Percentiles rank a stretch among this genome's conserved stretches.
These are phyloP conservation scores for Hyperoodon ampullatus DNA, from an alignment of 2,113 vertebrate species.

Conservation along the genomic window DNA sequence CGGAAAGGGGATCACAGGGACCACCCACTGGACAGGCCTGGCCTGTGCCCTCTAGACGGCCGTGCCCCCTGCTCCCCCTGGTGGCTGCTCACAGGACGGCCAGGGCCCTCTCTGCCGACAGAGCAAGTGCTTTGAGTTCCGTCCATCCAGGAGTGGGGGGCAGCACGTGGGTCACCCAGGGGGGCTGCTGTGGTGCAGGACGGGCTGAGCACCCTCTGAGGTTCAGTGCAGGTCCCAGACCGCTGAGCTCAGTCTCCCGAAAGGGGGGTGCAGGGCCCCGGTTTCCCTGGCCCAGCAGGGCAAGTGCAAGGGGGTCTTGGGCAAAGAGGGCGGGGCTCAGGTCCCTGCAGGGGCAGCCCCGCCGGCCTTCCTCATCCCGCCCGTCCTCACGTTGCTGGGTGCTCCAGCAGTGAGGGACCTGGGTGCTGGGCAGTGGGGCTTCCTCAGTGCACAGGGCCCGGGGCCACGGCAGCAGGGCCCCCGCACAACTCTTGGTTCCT, in stretches of 20 bases:
- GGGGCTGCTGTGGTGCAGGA: not conserved
- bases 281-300: not conserved
- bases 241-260: accelerated
- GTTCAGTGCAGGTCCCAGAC: not conserved
- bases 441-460: not conserved
- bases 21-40: not conserved
- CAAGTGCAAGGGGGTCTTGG: not conserved
- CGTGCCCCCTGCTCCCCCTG: not conserved
- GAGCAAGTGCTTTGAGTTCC: not conserved
- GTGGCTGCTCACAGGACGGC: accelerated
- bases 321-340: not conserved
- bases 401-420: not conserved
- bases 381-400: accelerated
- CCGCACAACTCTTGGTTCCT: accelerated
- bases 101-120: not conserved
- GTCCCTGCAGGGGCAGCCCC: not conserved
- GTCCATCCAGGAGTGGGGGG: not conserved
- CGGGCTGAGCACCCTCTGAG: not conserved
- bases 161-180: accelerated
- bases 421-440: too few relatives aligned
- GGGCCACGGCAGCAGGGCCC: not conserved
- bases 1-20: not conserved
- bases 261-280: not conserved
- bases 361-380: accelerated
- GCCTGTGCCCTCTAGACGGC: not conserved